Percentiles rank a stretch among this genome's conserved stretches.
These are phyloP conservation scores for Halcyon smyrnensis DNA, from an alignment of 2,797 vertebrate genomes.

Conservation along the genomic window DNA sequence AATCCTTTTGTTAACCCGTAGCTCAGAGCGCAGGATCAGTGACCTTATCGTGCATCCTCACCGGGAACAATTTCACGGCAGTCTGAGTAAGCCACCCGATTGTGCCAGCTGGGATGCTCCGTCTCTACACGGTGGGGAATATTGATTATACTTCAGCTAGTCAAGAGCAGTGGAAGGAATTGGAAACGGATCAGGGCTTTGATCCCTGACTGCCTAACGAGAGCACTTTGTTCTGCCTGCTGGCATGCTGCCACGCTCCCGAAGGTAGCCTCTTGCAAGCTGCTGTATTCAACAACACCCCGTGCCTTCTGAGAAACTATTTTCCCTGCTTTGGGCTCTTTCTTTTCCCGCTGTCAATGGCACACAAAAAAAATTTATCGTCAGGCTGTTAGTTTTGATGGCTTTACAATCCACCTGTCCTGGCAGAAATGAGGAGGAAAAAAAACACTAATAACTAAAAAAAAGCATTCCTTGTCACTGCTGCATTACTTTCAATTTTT, in stretches of 20 bases:
- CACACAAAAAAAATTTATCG: neutral
- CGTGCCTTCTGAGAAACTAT: neutral
- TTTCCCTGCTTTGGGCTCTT: neutral
- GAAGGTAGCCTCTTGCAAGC: neutral
- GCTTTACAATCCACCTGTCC: neutral
- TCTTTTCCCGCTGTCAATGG: neutral
- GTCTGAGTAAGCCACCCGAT: neutral
- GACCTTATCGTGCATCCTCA: neutral
- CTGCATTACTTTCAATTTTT: neutral
- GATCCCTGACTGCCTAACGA: neutral
- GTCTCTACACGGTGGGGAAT: neutral
- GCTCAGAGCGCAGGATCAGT: neutral
- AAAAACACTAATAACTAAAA: neutral
- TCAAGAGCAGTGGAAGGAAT: neutral
- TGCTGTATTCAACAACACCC: neutral
- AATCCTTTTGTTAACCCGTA: neutral
- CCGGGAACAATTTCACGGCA: neutral
- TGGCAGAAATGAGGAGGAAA: neutral
- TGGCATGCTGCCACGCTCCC: accelerated
- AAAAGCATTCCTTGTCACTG: neutral
- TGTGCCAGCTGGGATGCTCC: neutral
- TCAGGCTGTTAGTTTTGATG: neutral
- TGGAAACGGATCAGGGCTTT: neutral
- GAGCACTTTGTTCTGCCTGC: neutral
- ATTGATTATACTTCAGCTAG: neutral